A percentile compares a stretch with the other conserved stretches of the same genome.
These are phyloP conservation scores for Aselliscus stoliczkanus DNA, from an alignment of 2,797 vertebrate genomes.

Conservation along the genomic window DNA sequence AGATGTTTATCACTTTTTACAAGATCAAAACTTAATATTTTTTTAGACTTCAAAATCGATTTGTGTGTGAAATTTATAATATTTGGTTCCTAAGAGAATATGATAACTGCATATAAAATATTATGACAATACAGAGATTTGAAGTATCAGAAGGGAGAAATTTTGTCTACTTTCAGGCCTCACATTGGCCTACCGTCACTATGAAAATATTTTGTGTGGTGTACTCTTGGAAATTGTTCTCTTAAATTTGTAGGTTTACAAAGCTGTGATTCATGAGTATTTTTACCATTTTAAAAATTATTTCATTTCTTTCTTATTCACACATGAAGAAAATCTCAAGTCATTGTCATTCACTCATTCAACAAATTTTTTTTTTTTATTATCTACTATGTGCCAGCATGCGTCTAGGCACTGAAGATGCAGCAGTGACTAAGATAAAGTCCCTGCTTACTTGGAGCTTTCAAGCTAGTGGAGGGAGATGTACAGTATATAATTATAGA, in stretches of 20 bases:
- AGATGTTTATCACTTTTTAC: neutral
- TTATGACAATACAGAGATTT: neutral
- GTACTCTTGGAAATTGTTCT: neutral
- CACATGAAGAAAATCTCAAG: neutral
- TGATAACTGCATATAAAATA: neutral
- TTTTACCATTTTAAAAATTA: slow-evolving; percentile 1
- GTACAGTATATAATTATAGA: neutral
- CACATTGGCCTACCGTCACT: neutral
- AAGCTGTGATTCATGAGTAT: neutral
- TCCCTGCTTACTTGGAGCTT: neutral
- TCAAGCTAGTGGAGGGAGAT: neutral
- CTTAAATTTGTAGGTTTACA: neutral
- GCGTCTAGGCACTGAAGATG: neutral
- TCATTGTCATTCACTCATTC: neutral
- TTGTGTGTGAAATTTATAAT: neutral
- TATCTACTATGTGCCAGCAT: neutral
- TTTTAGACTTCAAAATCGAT: slow-evolving; percentile 1
- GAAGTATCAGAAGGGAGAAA: neutral
- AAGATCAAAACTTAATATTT: neutral
- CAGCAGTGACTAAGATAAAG: neutral
- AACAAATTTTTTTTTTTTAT: neutral
- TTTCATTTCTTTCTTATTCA: neutral
- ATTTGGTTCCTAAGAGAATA: neutral
- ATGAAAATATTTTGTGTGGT: neutral
- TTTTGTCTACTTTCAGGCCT: neutral